Base-by-base conservation (phyloP, 2,888 invertebrate genomes). In the Limnephilus rhombicus region DNA sequence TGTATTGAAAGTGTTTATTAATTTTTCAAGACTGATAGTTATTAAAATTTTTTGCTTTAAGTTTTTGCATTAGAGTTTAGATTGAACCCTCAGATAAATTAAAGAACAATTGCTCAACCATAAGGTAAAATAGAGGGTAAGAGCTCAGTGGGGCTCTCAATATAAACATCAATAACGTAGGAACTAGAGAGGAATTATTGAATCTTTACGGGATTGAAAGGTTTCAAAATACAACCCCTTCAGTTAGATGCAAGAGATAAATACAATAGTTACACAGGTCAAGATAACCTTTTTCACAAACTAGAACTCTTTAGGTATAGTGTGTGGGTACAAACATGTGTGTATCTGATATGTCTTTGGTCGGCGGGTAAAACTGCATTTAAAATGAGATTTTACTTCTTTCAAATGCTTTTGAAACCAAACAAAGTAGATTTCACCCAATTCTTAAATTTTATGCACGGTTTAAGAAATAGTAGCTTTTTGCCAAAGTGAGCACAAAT, bases 1-100 rank as follows among this genome's bases (percentile, higher is more conserved):
- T 94, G 94, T 94, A 87, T 85, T 88, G 92, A 92, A 92, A 92
- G 93, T 92, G 93, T 96, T 96, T 96, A 96, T 96, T 96, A 96
- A 96, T 96, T 96, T 93, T 96, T 96, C 96, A 96, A 96, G 96
- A 96, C 96, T 96, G 96, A 96, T 96, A 96, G 96, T 95, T 96
- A 96, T 95, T 96, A 96, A 94, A 88, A 95, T 95, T 95, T 95
- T 96, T 96, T 96, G 92, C 92, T 93, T 93, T 94, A 93, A 93
- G 93, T 91, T 93, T 92, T 91, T 88, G 91, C 93, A 93, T 92
- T 93, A 93, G 93, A 89, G 41, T 24, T 92, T 93, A 93, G 93
- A 90, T 86, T 92, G 87, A 93, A 92, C 90, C 92, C 93, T 92
- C 91, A 91, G 92, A 93, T 92, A 92, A 68, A 93, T 92, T 90